A percentile compares a stretch with the other conserved stretches of the same genome.
Conservation (phyloP, 2,797 vertebrate genomes). For the Siniperca scherzeri region DNA sequence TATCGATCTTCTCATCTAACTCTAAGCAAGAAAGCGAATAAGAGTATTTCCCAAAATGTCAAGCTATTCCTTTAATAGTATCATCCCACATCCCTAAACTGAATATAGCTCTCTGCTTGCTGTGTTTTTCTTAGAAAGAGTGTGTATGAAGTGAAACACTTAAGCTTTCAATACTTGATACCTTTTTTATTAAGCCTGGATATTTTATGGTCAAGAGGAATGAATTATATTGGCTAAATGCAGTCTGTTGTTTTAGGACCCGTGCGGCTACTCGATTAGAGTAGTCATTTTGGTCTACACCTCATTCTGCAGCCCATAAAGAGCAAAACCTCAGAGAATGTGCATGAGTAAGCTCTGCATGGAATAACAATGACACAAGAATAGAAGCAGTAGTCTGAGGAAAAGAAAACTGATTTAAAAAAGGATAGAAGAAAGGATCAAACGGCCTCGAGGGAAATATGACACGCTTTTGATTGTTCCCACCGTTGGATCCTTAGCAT, state of each 20-base stretch:
- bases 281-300: slow-evolving; percentile 78
- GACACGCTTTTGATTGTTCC: slow-evolving; percentile 76
- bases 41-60: background rate
- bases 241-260: slow-evolving; percentile 80
- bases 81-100: slow-evolving; percentile 27
- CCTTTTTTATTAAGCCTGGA: slow-evolving; percentile 71
- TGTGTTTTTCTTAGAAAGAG: slow-evolving; percentile 52
- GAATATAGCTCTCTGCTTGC: slow-evolving; percentile 15
- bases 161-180: slow-evolving; percentile 64
- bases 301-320: slow-evolving; percentile 80
- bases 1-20: no score
- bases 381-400: slow-evolving; percentile 64
- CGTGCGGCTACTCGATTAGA: slow-evolving; percentile 73
- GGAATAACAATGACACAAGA: slow-evolving; percentile 79
- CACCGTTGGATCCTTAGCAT: slow-evolving; percentile 59
- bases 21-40: no score
- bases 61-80: slow-evolving; percentile 10
- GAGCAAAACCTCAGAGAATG: slow-evolving; percentile 80
- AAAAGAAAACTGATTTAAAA: slow-evolving; percentile 64
- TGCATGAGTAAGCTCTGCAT: slow-evolving; percentile 74
- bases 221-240: slow-evolving; percentile 75
- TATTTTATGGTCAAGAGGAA: slow-evolving; percentile 71
- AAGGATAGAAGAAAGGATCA: slow-evolving; percentile 54
- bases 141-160: slow-evolving; percentile 60
- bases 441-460: slow-evolving; percentile 62